phyloP scores from a whole-genome alignment of 2,797 vertebrate genomes.

The Hoplostethus mediterraneus region DNA sequence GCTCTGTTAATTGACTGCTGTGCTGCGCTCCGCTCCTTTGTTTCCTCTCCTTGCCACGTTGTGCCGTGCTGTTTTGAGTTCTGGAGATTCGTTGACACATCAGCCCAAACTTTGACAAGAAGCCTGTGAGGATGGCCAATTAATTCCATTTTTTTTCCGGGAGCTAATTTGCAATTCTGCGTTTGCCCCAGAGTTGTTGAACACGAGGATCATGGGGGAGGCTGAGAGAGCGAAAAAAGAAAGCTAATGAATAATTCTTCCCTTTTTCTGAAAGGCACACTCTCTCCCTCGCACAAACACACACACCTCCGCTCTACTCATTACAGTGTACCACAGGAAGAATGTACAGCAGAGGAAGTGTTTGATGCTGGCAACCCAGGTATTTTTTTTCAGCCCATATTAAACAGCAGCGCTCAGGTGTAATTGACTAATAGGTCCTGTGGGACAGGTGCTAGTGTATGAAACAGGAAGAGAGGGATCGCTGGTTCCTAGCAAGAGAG shows the following conservation, averaged over 20 bases:
- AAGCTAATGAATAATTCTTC: conserved; percentile 91
- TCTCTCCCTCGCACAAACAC: conserved; percentile 12
- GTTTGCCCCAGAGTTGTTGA: conserved; percentile 87
- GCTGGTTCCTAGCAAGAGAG: conserved; percentile 36
- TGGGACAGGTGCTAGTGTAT: conserved; percentile 53
- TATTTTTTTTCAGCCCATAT: conserved; percentile 87
- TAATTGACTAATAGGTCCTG: conserved; percentile 87
- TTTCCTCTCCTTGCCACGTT: conserved; percentile 18
- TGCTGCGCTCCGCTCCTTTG: conserved; percentile 35
- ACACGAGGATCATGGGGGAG: conserved; percentile 84
- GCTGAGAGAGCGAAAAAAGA: conserved; percentile 61
- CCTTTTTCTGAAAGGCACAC: conserved; percentile 80
- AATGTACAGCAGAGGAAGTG: conserved; percentile 82
- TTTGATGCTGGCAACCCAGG: conserved; percentile 87
- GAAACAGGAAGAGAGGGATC: conserved; percentile 41
- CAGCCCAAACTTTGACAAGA: conserved; percentile 86
- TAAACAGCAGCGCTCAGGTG: conserved; percentile 85
- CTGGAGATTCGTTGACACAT: conserved; percentile 85
- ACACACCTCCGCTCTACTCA: conserved; percentile 70
- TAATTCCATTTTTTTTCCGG: conserved; percentile 88
- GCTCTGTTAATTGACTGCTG: conserved; percentile 52
- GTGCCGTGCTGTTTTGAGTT: conserved; percentile 62
- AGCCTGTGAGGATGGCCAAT: conserved; percentile 89
- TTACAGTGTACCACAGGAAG: conserved; percentile 78
- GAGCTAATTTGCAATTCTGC: conserved; percentile 91